Conservation (phyloP, 2,888 invertebrate species). For the Apamea monoglypha region DNA sequence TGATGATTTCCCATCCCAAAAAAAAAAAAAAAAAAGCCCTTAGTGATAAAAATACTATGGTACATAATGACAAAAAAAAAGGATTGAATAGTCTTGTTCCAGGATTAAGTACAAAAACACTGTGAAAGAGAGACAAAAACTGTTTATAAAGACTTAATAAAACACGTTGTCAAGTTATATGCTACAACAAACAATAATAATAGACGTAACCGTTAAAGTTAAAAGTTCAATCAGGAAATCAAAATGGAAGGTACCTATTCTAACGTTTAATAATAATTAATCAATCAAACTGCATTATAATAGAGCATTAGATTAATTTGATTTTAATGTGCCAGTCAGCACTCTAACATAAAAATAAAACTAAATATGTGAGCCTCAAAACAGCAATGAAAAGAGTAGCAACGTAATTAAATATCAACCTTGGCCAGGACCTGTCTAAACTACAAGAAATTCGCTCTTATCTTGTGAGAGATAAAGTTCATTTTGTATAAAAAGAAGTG, state of each 20-base stretch:
- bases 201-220: background rate
- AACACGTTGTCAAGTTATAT: background rate
- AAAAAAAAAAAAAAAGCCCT: no score
- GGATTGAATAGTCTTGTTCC: background rate
- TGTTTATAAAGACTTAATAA: background rate
- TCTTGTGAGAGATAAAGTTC: conserved; percentile 16
- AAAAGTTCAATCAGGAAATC: conserved; percentile 44
- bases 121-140: no score
- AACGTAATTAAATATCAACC: conserved; percentile 56
- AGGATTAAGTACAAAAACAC: background rate
- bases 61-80: background rate
- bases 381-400: conserved; percentile 38
- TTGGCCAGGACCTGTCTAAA: conserved; percentile 38
- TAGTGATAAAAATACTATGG: no score
- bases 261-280: conserved; percentile 39
- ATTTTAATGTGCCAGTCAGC: conserved; percentile 36
- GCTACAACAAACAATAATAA: background rate
- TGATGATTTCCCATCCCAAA: no score
- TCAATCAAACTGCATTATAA: conserved; percentile 46
- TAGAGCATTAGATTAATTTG: conserved; percentile 38
- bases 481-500: conserved; percentile 30
- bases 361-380: conserved; percentile 4
- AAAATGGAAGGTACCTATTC: conserved; percentile 24
- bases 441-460: conserved; percentile 45
- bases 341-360: conserved; percentile 27